Conservation (phyloP, 2,797 vertebrate species). For the Gambusia yucatana region DNA sequence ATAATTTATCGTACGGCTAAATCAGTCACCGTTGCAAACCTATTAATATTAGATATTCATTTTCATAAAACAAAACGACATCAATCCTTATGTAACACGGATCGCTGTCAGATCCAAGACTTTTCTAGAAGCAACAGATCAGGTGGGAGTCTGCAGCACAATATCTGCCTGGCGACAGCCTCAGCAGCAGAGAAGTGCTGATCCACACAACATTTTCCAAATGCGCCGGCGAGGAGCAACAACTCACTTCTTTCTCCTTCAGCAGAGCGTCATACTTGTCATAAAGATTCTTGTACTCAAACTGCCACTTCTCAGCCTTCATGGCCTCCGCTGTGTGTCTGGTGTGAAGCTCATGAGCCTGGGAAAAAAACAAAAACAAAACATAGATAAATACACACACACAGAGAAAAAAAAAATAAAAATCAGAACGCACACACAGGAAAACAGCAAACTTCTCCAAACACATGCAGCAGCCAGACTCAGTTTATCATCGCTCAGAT, state of each 20-base stretch:
- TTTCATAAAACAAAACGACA: neutral
- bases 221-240: neutral
- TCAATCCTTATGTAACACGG: constrained; percentile 5
- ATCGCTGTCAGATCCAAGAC: constrained; percentile 56
- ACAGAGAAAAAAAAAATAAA: neutral
- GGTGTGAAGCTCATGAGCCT: constrained; percentile 88
- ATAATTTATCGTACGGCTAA: too few species aligned
- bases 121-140: constrained; percentile 50
- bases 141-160: constrained; percentile 53
- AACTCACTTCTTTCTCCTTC: constrained; percentile 89
- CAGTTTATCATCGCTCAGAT: constrained; percentile 45
- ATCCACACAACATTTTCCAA: constrained; percentile 3
- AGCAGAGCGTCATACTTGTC: constrained; percentile 87
- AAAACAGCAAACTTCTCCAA: constrained; percentile 26
- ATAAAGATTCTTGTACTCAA: constrained; percentile 89
- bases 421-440: constrained; percentile 44
- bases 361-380: neutral
- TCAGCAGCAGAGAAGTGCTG: constrained; percentile 9
- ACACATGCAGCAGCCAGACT: constrained; percentile 32
- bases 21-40: too few species aligned
- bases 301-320: constrained; percentile 93
- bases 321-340: constrained; percentile 87
- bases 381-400: too few species aligned
- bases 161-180: constrained; percentile 51
- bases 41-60: too few species aligned